Evolutionary conservation across 2,113 vertebrate genomes (phyloP).

Genomic region (Brienomyrus longianalis): DNA sequence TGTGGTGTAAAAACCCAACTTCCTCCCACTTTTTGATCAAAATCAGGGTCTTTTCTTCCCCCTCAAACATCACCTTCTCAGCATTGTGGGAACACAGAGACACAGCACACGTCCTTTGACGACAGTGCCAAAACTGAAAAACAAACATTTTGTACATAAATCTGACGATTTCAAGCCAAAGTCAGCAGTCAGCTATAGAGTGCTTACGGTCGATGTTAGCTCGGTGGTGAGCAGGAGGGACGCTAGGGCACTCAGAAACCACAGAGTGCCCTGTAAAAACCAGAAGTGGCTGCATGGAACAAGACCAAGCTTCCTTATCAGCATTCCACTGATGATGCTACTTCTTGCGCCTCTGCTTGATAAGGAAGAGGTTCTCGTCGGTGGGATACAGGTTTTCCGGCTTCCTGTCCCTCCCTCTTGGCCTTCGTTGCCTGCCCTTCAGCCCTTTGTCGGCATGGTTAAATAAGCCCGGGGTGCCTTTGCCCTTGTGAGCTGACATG

Average conservation of each 20-base stretch:
- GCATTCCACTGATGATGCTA: neutral
- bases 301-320: too few relatives aligned
- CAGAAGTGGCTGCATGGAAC: neutral
- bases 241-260: neutral
- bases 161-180: neutral
- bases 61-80: neutral
- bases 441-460: neutral
- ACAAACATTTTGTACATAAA: neutral
- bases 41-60: neutral
- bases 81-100: neutral
- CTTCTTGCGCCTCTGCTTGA: constrained; percentile 46
- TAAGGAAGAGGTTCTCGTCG: constrained; percentile 60
- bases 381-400: constrained; percentile 29
- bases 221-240: neutral
- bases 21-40: neutral
- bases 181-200: neutral
- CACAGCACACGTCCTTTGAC: neutral
- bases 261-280: neutral
- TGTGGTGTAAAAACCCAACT: neutral
- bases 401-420: neutral
- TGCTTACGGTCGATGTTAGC: neutral
- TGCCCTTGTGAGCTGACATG: neutral
- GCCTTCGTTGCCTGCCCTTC: constrained; percentile 25
- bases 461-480: constrained; percentile 4
- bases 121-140: neutral